Percentiles rank a stretch among this genome's conserved stretches.
These are phyloP conservation scores for Cirrhinus molitorella DNA, from an alignment of 2,797 vertebrate species.

Conservation along the genomic window DNA sequence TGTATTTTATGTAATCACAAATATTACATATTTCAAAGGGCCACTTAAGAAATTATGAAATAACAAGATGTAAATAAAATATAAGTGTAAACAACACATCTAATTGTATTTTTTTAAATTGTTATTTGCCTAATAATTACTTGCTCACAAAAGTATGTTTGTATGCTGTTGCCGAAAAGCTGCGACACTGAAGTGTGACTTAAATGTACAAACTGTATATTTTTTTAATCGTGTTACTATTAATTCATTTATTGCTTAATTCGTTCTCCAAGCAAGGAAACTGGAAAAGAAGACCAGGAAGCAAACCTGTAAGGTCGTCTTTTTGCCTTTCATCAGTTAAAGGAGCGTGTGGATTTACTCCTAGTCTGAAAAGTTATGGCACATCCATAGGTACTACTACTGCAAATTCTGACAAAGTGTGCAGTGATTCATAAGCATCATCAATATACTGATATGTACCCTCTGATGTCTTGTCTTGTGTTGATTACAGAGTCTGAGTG, in stretches of 20 bases:
- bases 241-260: background rate
- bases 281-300: constrained; percentile 67
- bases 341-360: constrained; percentile 62
- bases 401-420: background rate
- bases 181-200: background rate
- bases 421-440: background rate
- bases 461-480: background rate
- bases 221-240: too few species aligned
- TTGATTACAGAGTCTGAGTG: constrained; percentile 24
- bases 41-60: background rate
- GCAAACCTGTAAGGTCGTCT: constrained; percentile 72
- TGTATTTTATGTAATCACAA: background rate
- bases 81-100: background rate
- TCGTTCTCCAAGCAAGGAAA: constrained; percentile 70
- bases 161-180: background rate
- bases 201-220: background rate
- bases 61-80: background rate
- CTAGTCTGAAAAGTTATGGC: constrained; percentile 65
- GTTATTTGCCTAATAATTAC: background rate
- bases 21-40: background rate
- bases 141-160: background rate
- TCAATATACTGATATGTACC: background rate
- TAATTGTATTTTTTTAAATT: background rate
- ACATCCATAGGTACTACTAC: constrained; percentile 68
- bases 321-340: constrained; percentile 71